Conservation (phyloP, 92 coral and sea anemone genomes). For the Actinernus sp. region DNA sequence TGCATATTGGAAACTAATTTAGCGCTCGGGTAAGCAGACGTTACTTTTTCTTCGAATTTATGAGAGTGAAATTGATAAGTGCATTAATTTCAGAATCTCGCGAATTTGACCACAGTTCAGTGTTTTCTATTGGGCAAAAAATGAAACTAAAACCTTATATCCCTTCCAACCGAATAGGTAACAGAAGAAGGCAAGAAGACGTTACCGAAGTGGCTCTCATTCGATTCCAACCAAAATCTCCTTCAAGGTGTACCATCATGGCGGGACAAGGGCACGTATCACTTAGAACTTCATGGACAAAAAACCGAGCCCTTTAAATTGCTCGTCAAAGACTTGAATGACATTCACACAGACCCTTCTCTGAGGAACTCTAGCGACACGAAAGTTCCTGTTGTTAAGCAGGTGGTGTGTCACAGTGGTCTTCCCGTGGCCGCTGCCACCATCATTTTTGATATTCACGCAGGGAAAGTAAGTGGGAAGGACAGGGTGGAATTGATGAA, state of each 20-base stretch:
- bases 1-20: too few relatives aligned
- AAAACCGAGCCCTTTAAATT: slow-evolving; percentile 53
- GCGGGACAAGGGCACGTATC: slow-evolving; percentile 88
- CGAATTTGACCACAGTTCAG: too few relatives aligned
- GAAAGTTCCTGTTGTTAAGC: slow-evolving; percentile 63
- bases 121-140: too few relatives aligned
- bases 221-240: slow-evolving; percentile 52
- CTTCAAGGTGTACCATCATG: slow-evolving; percentile 86
- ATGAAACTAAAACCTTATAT: too few relatives aligned
- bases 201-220: slow-evolving; percentile 94
- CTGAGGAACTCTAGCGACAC: slow-evolving; percentile 55
- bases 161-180: too few relatives aligned
- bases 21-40: too few relatives aligned
- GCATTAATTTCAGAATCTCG: too few relatives aligned
- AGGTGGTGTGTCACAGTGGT: slow-evolving; percentile 72
- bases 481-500: slow-evolving; percentile 74
- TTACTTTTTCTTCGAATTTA: too few relatives aligned
- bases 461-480: slow-evolving; percentile 77
- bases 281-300: slow-evolving; percentile 53
- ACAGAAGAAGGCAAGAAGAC: slow-evolving; percentile 71
- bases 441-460: slow-evolving; percentile 83
- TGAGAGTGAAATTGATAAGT: too few relatives aligned
- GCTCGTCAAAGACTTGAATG: slow-evolving; percentile 82
- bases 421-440: slow-evolving; percentile 93
- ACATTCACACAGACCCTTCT: slow-evolving; percentile 41